Evolutionary conservation across 2,113 vertebrate species (phyloP), one percentile per base, ranked within the genome.

Genomic region (Crotalus viridis): DNA sequence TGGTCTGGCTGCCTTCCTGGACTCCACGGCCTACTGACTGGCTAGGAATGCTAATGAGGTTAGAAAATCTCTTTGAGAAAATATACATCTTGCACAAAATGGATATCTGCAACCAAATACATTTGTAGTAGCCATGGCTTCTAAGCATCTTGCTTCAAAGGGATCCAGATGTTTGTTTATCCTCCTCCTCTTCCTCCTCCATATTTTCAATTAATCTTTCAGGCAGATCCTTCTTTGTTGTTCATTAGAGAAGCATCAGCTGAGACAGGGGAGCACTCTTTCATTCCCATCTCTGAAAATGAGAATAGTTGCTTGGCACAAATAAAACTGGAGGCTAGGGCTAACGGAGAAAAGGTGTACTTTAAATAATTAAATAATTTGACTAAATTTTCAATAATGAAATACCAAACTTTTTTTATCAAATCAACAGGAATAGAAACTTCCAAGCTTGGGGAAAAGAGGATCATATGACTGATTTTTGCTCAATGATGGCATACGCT

Each of bases 1-100:
- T 21, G 24, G 15, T 51, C 88, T 93, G 92, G 92, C 92, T 87
- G 74, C 81, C 48, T 90, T 93, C 88, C 92, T 93, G 57, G 74
- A 90, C 90, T 57, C 55, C 55, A 28, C 64, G 43, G 81, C 92
- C 90, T 90, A 93, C 88, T 89, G 86, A 93, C 55, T 22, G 74
- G 17, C 74, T 46, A 64, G 55, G 74, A 93, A 93, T 93, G n/a
- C 39, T 93, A 93, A 93, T 54, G 61, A 90, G 88, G 46, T 13
- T 93, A 48, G 61, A 93, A 93, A 64, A 90, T 61, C 55, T 90
- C 74, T 59, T 59, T 39, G 88, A 90, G 64, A 87, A 90, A 90
- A 10, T 61, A 33, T 64, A 52, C 43, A 39, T 55, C 56, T 48
- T 43, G 39, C n/a, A 87, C 46, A 87, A 15, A 81, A 59, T n/a